Evolutionary conservation across 2,113 vertebrate genomes (phyloP).

Genomic region (Passer domesticus): DNA sequence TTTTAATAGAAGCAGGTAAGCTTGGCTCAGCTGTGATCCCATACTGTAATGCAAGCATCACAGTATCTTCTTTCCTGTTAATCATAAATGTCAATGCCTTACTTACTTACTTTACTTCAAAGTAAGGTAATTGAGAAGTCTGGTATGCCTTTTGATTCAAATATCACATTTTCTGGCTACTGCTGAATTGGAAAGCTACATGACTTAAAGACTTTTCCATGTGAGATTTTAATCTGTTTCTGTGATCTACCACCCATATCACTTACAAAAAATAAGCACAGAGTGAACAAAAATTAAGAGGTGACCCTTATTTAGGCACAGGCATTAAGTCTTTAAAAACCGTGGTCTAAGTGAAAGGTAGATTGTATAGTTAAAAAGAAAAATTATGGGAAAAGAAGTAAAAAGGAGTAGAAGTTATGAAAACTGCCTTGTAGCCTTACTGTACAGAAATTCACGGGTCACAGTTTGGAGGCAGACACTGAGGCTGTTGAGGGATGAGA

Average conservation of each 20-base stretch:
- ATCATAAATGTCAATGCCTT: neutral
- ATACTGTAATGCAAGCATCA: neutral
- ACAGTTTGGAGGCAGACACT: neutral
- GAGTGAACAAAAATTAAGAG: neutral
- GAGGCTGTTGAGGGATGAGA: neutral
- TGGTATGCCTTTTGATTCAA: neutral
- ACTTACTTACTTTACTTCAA: neutral
- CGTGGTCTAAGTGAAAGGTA: neutral
- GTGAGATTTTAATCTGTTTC: neutral
- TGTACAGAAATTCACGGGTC: neutral
- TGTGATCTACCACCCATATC: neutral
- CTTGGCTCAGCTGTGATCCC: neutral
- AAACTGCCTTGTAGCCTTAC: neutral
- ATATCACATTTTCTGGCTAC: neutral
- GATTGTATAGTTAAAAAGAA: neutral
- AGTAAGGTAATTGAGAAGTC: neutral
- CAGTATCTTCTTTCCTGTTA: neutral
- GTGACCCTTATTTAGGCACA: neutral
- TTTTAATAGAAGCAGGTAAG: neutral
- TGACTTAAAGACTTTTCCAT: neutral
- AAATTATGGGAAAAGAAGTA: neutral
- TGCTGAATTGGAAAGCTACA: neutral
- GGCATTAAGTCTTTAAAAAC: neutral
- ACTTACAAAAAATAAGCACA: neutral
- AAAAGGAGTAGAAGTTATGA: neutral